Evolutionary conservation across 2,113 vertebrate species (phyloP).

Genomic region (Arizona elegans): DNA sequence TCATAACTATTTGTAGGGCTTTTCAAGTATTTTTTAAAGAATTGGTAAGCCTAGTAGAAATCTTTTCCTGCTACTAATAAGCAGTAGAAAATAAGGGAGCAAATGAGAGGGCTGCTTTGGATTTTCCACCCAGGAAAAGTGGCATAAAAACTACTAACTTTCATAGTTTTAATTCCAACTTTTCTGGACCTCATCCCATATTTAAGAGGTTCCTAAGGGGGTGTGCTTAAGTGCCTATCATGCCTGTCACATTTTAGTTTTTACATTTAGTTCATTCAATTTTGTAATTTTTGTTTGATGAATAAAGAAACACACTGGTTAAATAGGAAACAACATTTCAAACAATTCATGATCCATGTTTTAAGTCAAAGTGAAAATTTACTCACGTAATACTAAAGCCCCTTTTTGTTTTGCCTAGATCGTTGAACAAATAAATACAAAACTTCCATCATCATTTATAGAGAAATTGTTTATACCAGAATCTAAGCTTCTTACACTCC

Average conservation of each 20-base stretch:
- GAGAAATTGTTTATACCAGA: conserved; percentile 91
- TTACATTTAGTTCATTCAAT: no score
- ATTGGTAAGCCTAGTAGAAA: neutral
- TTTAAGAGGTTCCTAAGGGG: neutral
- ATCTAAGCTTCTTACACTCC: conserved; percentile 89
- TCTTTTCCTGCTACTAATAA: neutral
- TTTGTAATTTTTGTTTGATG: neutral
- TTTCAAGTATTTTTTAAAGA: neutral
- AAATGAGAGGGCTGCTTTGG: neutral
- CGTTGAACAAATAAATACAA: conserved; percentile 97
- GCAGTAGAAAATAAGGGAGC: neutral
- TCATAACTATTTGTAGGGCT: neutral
- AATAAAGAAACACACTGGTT: neutral
- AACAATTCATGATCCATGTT: neutral
- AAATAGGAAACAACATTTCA: no score
- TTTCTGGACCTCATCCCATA: neutral
- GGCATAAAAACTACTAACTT: neutral
- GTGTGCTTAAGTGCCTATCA: neutral
- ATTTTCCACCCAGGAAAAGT: neutral
- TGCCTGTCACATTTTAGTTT: neutral
- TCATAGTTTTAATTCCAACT: neutral
- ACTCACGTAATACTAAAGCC: neutral
- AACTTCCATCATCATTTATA: conserved; percentile 89
- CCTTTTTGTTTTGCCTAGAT: conserved; percentile 73
- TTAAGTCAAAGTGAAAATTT: neutral